Evolutionary conservation across 2,113 vertebrate species (phyloP).

Genomic region (Macheiramphus alcinus): DNA sequence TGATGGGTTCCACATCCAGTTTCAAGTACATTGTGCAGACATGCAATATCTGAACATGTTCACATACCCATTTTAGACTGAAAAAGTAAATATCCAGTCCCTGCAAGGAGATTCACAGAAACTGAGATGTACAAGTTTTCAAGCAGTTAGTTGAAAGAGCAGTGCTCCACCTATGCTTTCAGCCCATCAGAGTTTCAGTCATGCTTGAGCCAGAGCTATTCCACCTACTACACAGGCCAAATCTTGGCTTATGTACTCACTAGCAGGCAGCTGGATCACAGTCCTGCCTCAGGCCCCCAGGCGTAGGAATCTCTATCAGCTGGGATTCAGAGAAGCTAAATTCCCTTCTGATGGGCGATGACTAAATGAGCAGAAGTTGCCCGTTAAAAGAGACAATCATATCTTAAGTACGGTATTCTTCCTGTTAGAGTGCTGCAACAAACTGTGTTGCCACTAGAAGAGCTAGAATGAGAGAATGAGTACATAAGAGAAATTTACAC

Average conservation of each 20-base stretch:
- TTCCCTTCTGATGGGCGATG: neutral
- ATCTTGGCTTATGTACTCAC: neutral
- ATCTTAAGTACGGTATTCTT: neutral
- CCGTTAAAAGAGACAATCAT: neutral
- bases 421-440: neutral
- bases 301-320: neutral
- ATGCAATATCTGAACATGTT: neutral
- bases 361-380: neutral
- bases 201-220: neutral
- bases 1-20: neutral
- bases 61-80: neutral
- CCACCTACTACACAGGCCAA: too few relatives aligned
- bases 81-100: neutral
- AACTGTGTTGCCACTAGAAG: neutral
- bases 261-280: neutral
- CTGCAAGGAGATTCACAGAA: too few relatives aligned
- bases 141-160: neutral
- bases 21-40: neutral
- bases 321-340: neutral
- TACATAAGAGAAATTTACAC: fast-evolving
- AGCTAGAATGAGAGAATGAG: neutral
- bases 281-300: fast-evolving
- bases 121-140: neutral
- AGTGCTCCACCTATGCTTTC: neutral
- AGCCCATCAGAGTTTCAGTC: neutral